Evolutionary conservation across 2,797 vertebrate species (phyloP).

Genomic region (Karalla daura): DNA sequence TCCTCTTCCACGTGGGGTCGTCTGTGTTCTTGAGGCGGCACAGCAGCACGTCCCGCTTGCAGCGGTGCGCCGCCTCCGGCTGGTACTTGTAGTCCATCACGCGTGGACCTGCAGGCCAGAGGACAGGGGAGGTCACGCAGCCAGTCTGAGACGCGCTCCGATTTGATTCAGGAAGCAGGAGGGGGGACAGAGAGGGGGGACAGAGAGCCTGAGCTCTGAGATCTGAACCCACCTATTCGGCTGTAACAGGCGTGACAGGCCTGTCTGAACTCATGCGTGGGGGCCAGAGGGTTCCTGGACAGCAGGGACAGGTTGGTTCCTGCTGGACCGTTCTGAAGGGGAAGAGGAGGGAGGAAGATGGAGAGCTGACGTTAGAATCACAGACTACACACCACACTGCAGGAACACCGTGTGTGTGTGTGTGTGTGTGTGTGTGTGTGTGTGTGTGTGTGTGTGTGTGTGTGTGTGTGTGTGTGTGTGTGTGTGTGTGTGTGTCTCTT

Average conservation of each 20-base stretch:
- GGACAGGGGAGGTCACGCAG: not conserved
- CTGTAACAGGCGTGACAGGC: constrained; percentile 97
- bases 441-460: constrained; percentile 42
- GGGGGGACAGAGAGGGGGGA: not conserved
- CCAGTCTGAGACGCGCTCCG: no score
- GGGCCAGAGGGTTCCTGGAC: constrained; percentile 94
- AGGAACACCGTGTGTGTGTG: not conserved
- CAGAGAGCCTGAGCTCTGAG: not conserved
- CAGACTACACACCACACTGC: no score
- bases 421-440: no score
- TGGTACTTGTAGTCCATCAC: constrained; percentile 97
- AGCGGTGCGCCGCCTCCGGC: constrained; percentile 95
- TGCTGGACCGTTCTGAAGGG: constrained; percentile 82
- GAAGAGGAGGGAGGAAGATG: not conserved
- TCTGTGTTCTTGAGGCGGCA: constrained; percentile 91
- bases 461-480: constrained; percentile 79
- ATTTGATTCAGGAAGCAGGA: no score
- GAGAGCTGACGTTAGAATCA: not conserved
- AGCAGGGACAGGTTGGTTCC: constrained; percentile 90
- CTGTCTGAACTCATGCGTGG: constrained; percentile 95
- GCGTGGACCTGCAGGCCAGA: constrained; percentile 84
- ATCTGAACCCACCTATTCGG: constrained; percentile 88
- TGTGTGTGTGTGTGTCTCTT: constrained; percentile 42
- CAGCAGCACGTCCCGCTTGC: constrained; percentile 93
- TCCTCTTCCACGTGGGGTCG: constrained; percentile 95